A percentile compares a stretch with the other conserved stretches of the same genome.
phyloP scores from a whole-genome alignment of 1,140 invertebrate species.

The Ostrea edulis region DNA sequence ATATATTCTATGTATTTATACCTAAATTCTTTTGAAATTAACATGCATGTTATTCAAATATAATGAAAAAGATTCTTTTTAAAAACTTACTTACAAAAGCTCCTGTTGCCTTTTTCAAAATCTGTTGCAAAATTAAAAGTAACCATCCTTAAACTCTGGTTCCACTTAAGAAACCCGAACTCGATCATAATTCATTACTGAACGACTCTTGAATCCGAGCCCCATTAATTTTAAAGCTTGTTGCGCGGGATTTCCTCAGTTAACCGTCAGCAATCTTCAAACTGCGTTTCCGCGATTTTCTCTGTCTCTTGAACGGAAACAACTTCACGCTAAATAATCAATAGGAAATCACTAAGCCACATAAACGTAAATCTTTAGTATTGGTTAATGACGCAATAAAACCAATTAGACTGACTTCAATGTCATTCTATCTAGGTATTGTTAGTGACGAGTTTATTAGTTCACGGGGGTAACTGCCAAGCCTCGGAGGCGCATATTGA shows the following conservation, averaged over 20 bases:
- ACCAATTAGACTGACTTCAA: background rate
- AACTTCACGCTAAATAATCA: background rate
- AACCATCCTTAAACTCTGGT: background rate
- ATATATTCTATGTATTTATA: too few relatives aligned
- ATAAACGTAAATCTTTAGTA: background rate
- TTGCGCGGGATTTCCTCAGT: background rate
- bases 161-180: background rate
- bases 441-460: background rate
- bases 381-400: background rate
- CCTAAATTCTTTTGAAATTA: too few relatives aligned
- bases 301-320: background rate
- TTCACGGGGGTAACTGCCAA: background rate
- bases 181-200: background rate
- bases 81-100: background rate
- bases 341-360: background rate
- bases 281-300: background rate
- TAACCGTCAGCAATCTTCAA: background rate
- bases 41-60: too few relatives aligned
- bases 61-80: too few relatives aligned
- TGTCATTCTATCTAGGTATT: background rate
- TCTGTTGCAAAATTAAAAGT: background rate
- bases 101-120: background rate
- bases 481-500: background rate
- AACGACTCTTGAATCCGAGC: background rate
- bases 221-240: background rate